Conservation (phyloP, 92 coral and sea anemone genomes). For the Virgularia gustaviana region DNA sequence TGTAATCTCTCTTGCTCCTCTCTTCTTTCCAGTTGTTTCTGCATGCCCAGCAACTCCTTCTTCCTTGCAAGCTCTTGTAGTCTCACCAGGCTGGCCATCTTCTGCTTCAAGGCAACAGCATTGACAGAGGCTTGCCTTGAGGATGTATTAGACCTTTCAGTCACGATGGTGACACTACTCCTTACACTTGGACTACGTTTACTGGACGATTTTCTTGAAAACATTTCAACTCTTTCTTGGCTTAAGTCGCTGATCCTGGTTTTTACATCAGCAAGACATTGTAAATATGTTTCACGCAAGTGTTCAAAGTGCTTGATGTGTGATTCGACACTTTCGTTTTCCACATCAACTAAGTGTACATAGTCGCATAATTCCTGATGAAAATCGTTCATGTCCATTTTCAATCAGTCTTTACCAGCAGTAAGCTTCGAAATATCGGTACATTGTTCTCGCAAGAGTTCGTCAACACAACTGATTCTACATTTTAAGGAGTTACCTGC, state of each 20-base stretch:
- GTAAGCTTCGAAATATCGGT: constrained; percentile 15
- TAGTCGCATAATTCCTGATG: constrained; percentile 6
- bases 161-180: not conserved
- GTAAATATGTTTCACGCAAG: not conserved
- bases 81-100: constrained; percentile 12
- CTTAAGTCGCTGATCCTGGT: not conserved
- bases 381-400: constrained; percentile 13
- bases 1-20: constrained; percentile 10
- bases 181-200: not conserved
- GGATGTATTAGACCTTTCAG: not conserved
- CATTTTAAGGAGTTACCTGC: constrained; percentile 14
- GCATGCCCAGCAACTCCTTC: not conserved
- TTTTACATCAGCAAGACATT: constrained; percentile 6
- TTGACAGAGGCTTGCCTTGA: not conserved
- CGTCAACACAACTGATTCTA: constrained; percentile 17
- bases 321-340: too few relatives aligned
- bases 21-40: constrained; percentile 22
- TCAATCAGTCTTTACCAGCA: constrained; percentile 7
- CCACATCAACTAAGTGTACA: not conserved
- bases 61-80: constrained; percentile 14
- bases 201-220: not conserved
- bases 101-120: constrained; percentile 9
- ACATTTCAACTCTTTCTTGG: constrained; percentile 3
- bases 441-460: constrained; percentile 7
- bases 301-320: not conserved